Evolutionary conservation across 2,797 vertebrate genomes (phyloP), one percentile per base, ranked within the genome.

Genomic region (Masticophis lateralis): DNA sequence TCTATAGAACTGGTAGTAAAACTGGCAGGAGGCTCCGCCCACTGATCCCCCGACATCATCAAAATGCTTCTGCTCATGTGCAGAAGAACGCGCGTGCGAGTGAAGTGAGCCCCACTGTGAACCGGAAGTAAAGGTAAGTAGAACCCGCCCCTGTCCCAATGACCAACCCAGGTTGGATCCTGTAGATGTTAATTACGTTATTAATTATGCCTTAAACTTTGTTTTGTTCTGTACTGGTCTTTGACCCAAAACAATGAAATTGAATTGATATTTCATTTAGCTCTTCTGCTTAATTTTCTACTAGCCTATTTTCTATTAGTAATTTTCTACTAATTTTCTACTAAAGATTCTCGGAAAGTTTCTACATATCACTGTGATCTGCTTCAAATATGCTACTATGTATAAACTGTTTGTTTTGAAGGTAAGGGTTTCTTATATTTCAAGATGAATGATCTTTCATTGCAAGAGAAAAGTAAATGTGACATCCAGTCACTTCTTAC

Each of bases 401-500:
- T 66, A 79, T 51, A 4, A 95, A 91, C 0, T 88, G n/a, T 7
- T 51, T 91, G 16, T 2, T 47, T 11, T 11, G 0, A 90, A 14
- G 14, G n/a, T n/a, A 91, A 91, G 16, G 86, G 28, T 22, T 59
- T 93, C 94, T 51, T 69, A 61, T 92, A 79, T 47, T 4, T 57
- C 32, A 95, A 94, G 56, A 95, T 66, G 91, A 94, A 94, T 5
- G 90, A 87, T 87, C 59, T 94, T 94, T 94, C 90, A 95, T 16
- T 94, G 1, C 47, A 94, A 66, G 4, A 13, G 12, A 55, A 90
- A 86, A 53, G 89, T 55, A 57, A 25, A 11, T 6, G 66, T 57
- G 60, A 92, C 90, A 95, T 25, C 53, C 59, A 90, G 59, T 91
- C 88, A 96, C 53, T 89, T 90, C 37, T 88, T 93, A n/a, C 16